These are phyloP conservation scores for Tipula vernalis DNA, from an alignment of 2,888 invertebrate species.

Conservation along the genomic window DNA sequence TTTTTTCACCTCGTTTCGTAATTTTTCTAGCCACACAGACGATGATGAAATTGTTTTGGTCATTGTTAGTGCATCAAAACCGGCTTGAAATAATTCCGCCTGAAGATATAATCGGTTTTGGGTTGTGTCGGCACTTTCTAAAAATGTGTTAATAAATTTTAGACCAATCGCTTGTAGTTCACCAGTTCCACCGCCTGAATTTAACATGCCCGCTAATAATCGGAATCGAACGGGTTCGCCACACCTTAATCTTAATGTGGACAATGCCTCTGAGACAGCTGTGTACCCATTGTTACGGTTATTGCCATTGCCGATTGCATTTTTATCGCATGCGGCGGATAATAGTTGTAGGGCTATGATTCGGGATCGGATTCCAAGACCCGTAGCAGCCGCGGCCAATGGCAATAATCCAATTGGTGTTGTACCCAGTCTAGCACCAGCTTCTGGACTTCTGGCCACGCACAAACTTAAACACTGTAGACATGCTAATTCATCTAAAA, in stretches of 20 bases:
- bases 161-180: slow-evolving; percentile 63
- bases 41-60: slow-evolving; percentile 48
- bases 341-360: slow-evolving; percentile 78
- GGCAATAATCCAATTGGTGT: slow-evolving; percentile 75
- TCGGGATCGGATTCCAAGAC: slow-evolving; percentile 73
- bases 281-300: slow-evolving; percentile 55
- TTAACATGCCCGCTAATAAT: slow-evolving; percentile 78
- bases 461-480: slow-evolving; percentile 77
- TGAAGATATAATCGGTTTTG: slow-evolving; percentile 74
- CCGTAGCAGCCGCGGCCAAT: slow-evolving; percentile 75
- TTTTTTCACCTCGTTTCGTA: slow-evolving; percentile 55
- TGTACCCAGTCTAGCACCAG: slow-evolving; percentile 59
- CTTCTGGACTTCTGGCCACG: slow-evolving; percentile 66
- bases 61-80: slow-evolving; percentile 46
- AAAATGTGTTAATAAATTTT: slow-evolving; percentile 68
- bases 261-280: slow-evolving; percentile 81
- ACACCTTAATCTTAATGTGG: slow-evolving; percentile 72
- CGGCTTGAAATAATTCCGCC: slow-evolving; percentile 72
- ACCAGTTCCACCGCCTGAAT: slow-evolving; percentile 59
- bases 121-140: slow-evolving; percentile 59
- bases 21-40: slow-evolving; percentile 47
- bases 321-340: slow-evolving; percentile 64
- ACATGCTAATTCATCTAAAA: slow-evolving; percentile 79
- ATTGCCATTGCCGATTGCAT: slow-evolving; percentile 28
- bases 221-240: slow-evolving; percentile 89